Percentiles rank a stretch among this genome's conserved stretches.
Conservation (phyloP, 2,797 vertebrate genomes). For the Hydrocynus forskahlii region DNA sequence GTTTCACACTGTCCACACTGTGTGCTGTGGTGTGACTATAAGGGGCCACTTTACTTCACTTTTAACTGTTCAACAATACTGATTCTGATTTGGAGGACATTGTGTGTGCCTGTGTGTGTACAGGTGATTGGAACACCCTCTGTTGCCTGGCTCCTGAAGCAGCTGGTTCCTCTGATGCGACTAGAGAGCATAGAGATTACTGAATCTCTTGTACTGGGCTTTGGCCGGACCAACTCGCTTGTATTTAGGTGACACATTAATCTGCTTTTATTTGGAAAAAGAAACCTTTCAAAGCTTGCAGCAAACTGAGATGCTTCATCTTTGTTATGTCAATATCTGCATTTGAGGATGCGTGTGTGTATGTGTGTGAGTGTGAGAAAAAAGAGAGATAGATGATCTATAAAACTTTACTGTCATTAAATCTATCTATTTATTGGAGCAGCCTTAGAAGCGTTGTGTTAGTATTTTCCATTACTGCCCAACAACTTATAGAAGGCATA, state of each 20-base stretch:
- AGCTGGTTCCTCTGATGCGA: slow-evolving; percentile 97
- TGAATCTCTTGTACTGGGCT: slow-evolving; percentile 94
- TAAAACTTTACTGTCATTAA: background rate
- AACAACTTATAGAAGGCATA: background rate
- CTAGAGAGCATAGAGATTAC: slow-evolving; percentile 98
- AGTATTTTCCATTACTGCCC: background rate
- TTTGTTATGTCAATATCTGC: too few species aligned
- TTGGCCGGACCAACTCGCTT: slow-evolving; percentile 96
- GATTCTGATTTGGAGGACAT: background rate
- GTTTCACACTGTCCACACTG: too few species aligned
- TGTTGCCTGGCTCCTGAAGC: slow-evolving; percentile 93
- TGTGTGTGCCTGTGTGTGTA: slow-evolving; percentile 44
- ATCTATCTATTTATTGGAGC: background rate
- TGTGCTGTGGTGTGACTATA: too few species aligned
- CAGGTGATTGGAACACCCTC: slow-evolving; percentile 97
- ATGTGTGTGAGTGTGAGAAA: background rate
- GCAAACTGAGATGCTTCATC: background rate
- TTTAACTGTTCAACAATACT: background rate
- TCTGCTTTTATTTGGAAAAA: background rate
- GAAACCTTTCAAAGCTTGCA: background rate
- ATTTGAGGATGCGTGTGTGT: too few species aligned
- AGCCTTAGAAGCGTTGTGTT: background rate
- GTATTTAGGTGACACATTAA: slow-evolving; percentile 80
- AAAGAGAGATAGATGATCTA: background rate
- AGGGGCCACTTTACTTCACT: too few species aligned